Evolutionary conservation across 2,113 vertebrate genomes (phyloP).

Genomic region (Sigmodon hispidus): DNA sequence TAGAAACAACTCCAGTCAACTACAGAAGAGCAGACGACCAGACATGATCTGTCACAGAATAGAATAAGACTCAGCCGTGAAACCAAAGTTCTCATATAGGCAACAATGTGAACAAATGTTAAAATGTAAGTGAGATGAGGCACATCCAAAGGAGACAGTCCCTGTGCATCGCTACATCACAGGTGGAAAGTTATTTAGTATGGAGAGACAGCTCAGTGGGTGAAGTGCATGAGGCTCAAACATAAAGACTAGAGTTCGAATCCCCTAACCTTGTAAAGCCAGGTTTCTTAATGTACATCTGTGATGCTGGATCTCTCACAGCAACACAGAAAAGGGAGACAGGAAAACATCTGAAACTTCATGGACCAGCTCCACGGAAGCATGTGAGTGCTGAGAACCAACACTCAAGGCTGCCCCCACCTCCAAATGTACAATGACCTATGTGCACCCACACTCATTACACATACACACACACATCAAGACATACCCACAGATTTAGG

Average conservation of each 20-base stretch:
- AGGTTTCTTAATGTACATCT: not conserved
- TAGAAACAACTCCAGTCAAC: fast-evolving
- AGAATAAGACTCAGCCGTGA: not conserved
- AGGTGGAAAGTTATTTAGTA: not conserved
- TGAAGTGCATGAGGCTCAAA: too few relatives aligned
- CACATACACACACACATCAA: not conserved
- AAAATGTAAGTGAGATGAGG: not conserved
- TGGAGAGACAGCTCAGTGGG: not conserved
- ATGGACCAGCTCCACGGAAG: not conserved
- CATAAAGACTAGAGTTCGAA: not conserved
- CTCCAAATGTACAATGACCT: too few relatives aligned
- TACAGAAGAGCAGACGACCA: not conserved
- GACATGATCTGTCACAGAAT: fast-evolving
- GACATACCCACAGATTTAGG: too few relatives aligned
- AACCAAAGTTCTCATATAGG: not conserved
- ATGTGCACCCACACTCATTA: not conserved
- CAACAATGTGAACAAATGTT: fast-evolving
- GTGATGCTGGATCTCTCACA: not conserved
- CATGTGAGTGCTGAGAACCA: too few relatives aligned
- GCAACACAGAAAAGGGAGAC: not conserved
- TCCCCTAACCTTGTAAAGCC: not conserved
- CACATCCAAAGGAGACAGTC: not conserved
- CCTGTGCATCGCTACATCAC: fast-evolving
- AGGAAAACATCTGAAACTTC: not conserved
- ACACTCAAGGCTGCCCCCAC: not conserved